Evolutionary conservation across 1,140 invertebrate genomes (phyloP).

Genomic region (Drosophila pachea): DNA sequence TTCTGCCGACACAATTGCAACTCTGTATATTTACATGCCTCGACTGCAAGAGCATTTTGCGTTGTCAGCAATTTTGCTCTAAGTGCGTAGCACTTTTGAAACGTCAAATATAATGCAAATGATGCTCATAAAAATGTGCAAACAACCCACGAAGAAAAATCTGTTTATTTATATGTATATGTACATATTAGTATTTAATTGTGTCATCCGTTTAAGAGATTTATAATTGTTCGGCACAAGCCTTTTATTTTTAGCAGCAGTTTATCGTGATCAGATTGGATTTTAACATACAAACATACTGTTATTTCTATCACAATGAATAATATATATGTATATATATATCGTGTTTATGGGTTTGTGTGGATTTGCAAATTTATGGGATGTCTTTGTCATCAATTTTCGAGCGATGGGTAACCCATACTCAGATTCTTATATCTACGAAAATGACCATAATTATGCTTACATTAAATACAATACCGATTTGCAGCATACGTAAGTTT

Average conservation of each 20-base stretch:
- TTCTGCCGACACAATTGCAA: background rate
- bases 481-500: conserved; percentile 32
- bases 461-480: conserved; percentile 41
- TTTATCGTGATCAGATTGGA: conserved; percentile 20
- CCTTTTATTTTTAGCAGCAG: conserved; percentile 37
- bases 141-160: background rate
- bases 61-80: conserved; percentile 1
- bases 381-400: conserved; percentile 54
- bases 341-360: conserved; percentile 44
- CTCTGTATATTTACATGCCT: background rate
- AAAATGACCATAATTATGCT: conserved; percentile 45
- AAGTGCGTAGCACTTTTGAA: background rate
- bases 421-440: conserved; percentile 20
- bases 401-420: conserved; percentile 13
- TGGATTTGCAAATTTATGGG: conserved; percentile 30
- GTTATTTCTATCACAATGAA: conserved; percentile 73
- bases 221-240: conserved; percentile 24
- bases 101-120: background rate
- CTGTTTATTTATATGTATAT: conserved; percentile 21
- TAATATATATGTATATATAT: conserved; percentile 42
- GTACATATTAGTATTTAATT: conserved; percentile 29
- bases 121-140: too few species aligned
- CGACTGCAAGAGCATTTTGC: conserved; percentile 2
- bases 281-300: conserved; percentile 64
- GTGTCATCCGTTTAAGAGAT: conserved; percentile 21